Base-by-base conservation (phyloP, 2,113 vertebrate species). In the Leptocoma aspasia region DNA sequence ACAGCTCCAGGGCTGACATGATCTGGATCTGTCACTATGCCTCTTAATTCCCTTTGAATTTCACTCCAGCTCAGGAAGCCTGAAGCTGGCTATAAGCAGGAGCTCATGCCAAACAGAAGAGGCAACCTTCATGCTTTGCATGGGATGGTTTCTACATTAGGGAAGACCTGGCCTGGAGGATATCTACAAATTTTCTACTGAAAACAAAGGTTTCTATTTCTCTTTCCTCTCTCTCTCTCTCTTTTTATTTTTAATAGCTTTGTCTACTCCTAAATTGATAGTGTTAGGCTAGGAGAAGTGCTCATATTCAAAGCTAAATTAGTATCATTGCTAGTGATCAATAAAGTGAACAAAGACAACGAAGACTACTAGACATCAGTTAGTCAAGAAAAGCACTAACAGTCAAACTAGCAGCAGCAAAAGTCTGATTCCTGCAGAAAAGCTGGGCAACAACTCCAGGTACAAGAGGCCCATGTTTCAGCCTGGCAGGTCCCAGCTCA, bases 1-100 rank as follows among this genome's bases (percentile, higher is more conserved):
- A 54, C 0, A 0, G 64, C 90, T 90, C 1, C 1, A 88, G 64
- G 79, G 63, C 35, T 83, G 85, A 85, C 65, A 69, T 50, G 78
- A 93, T 96, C 82, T 90, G 75, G 68, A 77, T 90, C 79, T 93
- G 79, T 80, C 90, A 90, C 37, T n/a, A 10, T 73, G 50, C 41
- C 71, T 77, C 64, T 23, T 47, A 90, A 83, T 69, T 86, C 63
- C 41, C 54, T 90, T 2, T 70, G 59, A 90, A 90, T 76, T 90
- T 79, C 79, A 73, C 45, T 69, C 23, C 45, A 80, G 42, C 28
- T 69, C 66, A 69, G 59, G 79, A 80, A 92, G 82, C 41, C 72
- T 80, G 63, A 61, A 73, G 66, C 61, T 78, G 56, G 35, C 68
- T 80, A 22, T 16, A 72, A 19, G 15, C 39, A 91, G 44, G 19